Percentiles rank a stretch among this genome's conserved stretches.
These are phyloP conservation scores for Melanerpes aurifrons DNA, from an alignment of 2,113 vertebrate genomes.

Conservation along the genomic window DNA sequence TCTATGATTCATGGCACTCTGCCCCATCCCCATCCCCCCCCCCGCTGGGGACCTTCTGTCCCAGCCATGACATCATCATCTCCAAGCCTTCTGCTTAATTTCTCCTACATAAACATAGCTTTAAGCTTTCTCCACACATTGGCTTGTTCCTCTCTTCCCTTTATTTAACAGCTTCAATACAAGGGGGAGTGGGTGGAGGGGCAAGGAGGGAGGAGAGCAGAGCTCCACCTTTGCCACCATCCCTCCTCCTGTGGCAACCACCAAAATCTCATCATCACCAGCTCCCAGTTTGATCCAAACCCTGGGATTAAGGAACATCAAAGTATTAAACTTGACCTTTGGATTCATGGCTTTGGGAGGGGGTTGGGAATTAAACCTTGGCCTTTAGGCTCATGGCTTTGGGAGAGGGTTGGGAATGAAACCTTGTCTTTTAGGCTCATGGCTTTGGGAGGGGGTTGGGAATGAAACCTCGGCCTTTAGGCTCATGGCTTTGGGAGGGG, in stretches of 20 bases:
- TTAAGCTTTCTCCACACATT: accelerated
- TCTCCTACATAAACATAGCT: not conserved
- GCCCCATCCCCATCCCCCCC: not conserved
- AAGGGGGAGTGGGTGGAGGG: not conserved
- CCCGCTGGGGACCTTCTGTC: accelerated
- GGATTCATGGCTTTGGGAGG: not conserved
- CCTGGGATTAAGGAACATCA: not conserved
- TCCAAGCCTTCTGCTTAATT: not conserved
- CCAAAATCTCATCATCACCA: not conserved
- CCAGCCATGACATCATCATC: accelerated
- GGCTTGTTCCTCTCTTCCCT: not conserved
- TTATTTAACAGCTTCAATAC: not conserved
- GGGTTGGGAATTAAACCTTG: not conserved
- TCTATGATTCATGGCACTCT: not conserved
- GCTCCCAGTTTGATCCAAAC: not conserved
- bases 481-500: not conserved
- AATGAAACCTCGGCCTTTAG: conserved; percentile 30
- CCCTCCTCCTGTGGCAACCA: not conserved
- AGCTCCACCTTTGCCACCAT: not conserved
- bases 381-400: too few relatives aligned
- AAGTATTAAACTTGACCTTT: conserved; percentile 35
- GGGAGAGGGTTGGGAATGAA: too few relatives aligned
- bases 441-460: too few relatives aligned
- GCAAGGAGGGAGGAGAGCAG: not conserved
- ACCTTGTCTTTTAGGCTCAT: too few relatives aligned